These are phyloP conservation scores for Xenentodon cancila DNA, from an alignment of 2,797 vertebrate species.

Conservation along the genomic window DNA sequence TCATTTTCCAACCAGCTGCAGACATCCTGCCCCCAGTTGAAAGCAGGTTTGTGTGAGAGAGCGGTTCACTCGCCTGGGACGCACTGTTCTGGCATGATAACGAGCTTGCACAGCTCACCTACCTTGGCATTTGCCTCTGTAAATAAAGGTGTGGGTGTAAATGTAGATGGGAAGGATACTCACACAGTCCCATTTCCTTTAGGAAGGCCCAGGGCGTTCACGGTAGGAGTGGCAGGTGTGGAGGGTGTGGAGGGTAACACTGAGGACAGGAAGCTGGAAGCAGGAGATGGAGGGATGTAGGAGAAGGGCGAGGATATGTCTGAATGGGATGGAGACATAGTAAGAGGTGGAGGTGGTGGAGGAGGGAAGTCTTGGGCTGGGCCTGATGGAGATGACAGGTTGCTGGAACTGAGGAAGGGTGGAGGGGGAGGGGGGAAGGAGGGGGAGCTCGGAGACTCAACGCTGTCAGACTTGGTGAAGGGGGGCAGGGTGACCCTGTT, in stretches of 20 bases:
- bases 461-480: conserved; percentile 80
- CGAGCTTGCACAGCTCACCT: conserved; percentile 2
- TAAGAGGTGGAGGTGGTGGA: conserved; percentile 68
- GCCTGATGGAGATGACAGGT: conserved; percentile 84
- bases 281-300: conserved; percentile 85
- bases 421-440: conserved; percentile 91
- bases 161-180: conserved; percentile 72
- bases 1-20: conserved; percentile 45
- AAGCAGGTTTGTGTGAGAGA: conserved; percentile 13
- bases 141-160: not conserved
- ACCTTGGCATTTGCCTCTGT: not conserved
- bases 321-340: conserved; percentile 80
- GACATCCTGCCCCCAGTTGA: conserved; percentile 10
- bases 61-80: conserved; percentile 4
- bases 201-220: conserved; percentile 94
- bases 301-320: conserved; percentile 84
- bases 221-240: conserved; percentile 84
- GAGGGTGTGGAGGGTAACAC: conserved; percentile 89
- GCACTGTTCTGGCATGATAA: not conserved
- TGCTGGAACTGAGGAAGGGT: conserved; percentile 85
- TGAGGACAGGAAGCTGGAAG: conserved; percentile 91
- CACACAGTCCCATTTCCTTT: conserved; percentile 93
- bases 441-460: conserved; percentile 89
- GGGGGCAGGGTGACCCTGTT: conserved; percentile 81
- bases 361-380: conserved; percentile 78